These are phyloP conservation scores for Gorsachius goisagi DNA, from an alignment of 2,113 vertebrate genomes.

Conservation along the genomic window DNA sequence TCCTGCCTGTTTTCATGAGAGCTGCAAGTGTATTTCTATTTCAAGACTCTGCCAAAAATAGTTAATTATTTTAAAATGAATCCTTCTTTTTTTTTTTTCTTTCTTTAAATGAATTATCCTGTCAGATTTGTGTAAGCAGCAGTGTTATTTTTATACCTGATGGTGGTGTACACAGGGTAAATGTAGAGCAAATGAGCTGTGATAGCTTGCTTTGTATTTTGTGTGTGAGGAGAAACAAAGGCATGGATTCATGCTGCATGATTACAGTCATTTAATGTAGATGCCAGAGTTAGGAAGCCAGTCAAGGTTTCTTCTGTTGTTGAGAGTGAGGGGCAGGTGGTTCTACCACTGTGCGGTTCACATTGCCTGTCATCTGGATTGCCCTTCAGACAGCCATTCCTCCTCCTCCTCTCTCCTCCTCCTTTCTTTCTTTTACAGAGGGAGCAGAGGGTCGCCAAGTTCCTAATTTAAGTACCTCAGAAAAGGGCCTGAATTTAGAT, in stretches of 20 bases:
- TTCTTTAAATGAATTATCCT: background rate
- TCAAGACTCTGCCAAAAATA: slow-evolving; percentile 4
- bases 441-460: background rate
- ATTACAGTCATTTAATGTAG: background rate
- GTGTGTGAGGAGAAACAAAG: background rate
- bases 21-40: slow-evolving; percentile 27
- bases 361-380: background rate
- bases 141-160: slow-evolving; percentile 13
- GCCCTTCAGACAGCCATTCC: background rate
- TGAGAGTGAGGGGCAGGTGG: background rate
- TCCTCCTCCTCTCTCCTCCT: background rate
- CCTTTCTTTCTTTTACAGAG: background rate
- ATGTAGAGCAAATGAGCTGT: background rate
- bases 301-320: background rate
- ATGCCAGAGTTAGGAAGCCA: background rate
- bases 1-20: slow-evolving; percentile 17
- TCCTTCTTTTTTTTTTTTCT: background rate
- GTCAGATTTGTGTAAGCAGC: background rate
- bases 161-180: background rate
- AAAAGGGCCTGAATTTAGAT: background rate
- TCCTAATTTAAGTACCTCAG: background rate
- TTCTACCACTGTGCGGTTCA: background rate
- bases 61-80: background rate
- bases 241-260: background rate
- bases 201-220: background rate